A percentile compares a stretch with the other conserved stretches of the same genome.
These are phyloP conservation scores for Drosophila parabipectinata DNA, from an alignment of 1,140 invertebrate species.

Conservation along the genomic window DNA sequence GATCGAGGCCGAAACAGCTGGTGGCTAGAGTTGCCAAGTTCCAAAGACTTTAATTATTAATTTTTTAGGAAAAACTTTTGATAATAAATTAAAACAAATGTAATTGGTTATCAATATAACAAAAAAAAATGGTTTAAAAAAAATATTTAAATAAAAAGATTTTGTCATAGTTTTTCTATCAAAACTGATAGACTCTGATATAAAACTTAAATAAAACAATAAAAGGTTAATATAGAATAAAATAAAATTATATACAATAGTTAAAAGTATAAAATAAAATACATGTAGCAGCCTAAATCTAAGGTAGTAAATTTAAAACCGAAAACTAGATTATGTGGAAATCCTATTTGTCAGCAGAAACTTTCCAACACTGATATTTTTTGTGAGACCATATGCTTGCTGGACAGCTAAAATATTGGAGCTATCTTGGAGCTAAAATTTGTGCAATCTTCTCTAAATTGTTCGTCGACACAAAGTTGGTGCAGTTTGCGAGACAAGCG, in stretches of 20 bases:
- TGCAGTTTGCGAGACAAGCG: slow-evolving; percentile 13
- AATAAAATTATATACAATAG: too few relatives aligned
- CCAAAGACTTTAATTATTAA: too few relatives aligned
- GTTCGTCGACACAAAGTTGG: not conserved
- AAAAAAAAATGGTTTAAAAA: too few relatives aligned
- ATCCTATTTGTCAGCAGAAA: not conserved
- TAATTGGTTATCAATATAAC: not conserved
- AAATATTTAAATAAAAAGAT: too few relatives aligned
- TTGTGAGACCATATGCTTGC: not conserved
- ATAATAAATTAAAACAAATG: not conserved
- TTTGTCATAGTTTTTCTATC: too few relatives aligned
- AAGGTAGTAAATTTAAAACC: not conserved
- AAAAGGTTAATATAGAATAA: too few relatives aligned
- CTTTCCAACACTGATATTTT: slow-evolving; percentile 3
- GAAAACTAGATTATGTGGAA: not conserved
- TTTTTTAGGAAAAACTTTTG: not conserved
- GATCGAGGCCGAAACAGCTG: slow-evolving; percentile 27
- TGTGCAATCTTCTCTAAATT: slow-evolving; percentile 17
- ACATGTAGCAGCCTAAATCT: too few relatives aligned
- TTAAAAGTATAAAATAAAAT: too few relatives aligned
- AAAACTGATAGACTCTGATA: too few relatives aligned
- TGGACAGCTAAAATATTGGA: not conserved
- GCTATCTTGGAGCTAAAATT: slow-evolving; percentile 18
- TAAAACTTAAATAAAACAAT: too few relatives aligned
- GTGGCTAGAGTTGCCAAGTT: not conserved